phyloP scores from a whole-genome alignment of 1,140 invertebrate genomes.

The Metaphire vulgaris region DNA sequence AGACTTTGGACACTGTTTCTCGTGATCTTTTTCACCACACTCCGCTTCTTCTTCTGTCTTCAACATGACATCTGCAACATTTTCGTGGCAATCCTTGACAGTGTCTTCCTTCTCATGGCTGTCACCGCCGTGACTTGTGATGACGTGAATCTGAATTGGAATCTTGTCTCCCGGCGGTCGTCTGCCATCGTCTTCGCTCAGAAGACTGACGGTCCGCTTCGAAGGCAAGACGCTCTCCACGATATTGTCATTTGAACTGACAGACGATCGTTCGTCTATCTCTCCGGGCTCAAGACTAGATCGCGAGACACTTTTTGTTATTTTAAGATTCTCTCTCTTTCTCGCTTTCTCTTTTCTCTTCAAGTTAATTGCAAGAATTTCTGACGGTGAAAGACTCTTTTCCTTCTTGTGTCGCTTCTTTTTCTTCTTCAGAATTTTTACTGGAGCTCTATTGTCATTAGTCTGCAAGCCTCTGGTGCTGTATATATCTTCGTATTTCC shows the following conservation, averaged over 20 bases:
- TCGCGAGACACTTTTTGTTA: neutral
- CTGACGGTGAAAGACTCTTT: neutral
- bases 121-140: neutral
- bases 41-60: neutral
- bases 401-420: neutral
- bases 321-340: neutral
- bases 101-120: neutral
- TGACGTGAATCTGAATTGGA: neutral
- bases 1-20: no score
- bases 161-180: neutral
- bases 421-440: neutral
- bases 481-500: neutral
- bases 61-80: neutral
- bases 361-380: neutral
- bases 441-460: neutral
- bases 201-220: neutral
- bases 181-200: neutral
- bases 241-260: neutral
- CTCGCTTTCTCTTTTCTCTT: neutral
- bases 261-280: neutral
- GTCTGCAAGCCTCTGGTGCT: neutral
- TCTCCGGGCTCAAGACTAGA: neutral
- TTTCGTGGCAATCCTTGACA: neutral
- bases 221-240: neutral
- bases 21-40: no score